These are phyloP conservation scores for Plectrocnemia conspersa DNA, from an alignment of 1,140 invertebrate species.

Conservation along the genomic window DNA sequence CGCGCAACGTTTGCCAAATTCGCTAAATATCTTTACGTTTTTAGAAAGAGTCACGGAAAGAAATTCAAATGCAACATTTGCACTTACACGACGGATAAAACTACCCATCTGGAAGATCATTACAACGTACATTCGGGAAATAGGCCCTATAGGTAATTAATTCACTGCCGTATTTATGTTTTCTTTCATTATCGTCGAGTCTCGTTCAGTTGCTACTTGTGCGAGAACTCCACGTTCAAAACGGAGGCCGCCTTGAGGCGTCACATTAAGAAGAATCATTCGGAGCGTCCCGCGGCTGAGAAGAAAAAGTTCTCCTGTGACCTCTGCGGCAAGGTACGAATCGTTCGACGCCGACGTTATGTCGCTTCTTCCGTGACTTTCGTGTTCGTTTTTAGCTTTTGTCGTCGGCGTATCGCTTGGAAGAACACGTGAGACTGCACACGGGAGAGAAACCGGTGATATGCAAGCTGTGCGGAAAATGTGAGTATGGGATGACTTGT, in stretches of 20 bases:
- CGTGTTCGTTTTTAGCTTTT: slow-evolving; percentile 28
- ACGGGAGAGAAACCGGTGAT: slow-evolving; percentile 37
- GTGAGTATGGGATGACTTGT: no score
- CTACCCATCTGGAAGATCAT: slow-evolving; percentile 68
- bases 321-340: slow-evolving; percentile 25
- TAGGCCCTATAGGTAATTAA: slow-evolving; percentile 51
- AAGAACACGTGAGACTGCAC: slow-evolving; percentile 38
- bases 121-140: slow-evolving; percentile 72
- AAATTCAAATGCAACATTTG: slow-evolving; percentile 68
- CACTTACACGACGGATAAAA: slow-evolving; percentile 65
- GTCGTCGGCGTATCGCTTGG: slow-evolving; percentile 34
- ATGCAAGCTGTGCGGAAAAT: slow-evolving; percentile 38
- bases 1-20: no score
- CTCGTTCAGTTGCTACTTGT: slow-evolving; percentile 24
- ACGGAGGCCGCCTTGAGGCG: slow-evolving; percentile 20
- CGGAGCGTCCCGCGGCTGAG: slow-evolving; percentile 1
- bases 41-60: slow-evolving; percentile 51
- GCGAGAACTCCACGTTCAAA: slow-evolving; percentile 26
- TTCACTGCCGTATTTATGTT: neutral
- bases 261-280: slow-evolving; percentile 17
- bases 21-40: slow-evolving; percentile 12
- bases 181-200: slow-evolving; percentile 1
- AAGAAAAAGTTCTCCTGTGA: slow-evolving; percentile 20
- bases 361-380: no score
- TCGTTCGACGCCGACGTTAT: neutral